phyloP scores from a whole-genome alignment of 2,888 invertebrate genomes.

The Chaetogeoica ovagalla region DNA sequence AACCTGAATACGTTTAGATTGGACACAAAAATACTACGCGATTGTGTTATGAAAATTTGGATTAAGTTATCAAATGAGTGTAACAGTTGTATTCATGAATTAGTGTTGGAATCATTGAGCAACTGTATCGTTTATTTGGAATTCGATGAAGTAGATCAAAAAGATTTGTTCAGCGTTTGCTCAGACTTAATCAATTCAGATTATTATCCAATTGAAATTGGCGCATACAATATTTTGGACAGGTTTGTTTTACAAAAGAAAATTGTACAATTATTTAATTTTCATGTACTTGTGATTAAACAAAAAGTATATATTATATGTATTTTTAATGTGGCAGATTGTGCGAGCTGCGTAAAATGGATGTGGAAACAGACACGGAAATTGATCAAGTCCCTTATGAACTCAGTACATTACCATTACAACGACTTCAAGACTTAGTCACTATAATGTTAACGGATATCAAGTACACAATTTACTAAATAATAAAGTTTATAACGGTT shows the following conservation, averaged over 20 bases:
- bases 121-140: constrained; percentile 51
- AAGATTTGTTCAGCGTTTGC: constrained; percentile 54
- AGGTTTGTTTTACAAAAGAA: constrained; percentile 55
- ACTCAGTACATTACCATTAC: constrained; percentile 24
- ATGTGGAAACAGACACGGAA: constrained; percentile 22
- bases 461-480: constrained; percentile 16
- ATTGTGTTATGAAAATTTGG: constrained; percentile 37
- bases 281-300: background rate
- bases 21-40: constrained; percentile 36
- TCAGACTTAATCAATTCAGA: constrained; percentile 55
- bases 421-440: constrained; percentile 24
- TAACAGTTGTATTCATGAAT: constrained; percentile 32
- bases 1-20: constrained; percentile 19
- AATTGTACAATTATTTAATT: background rate
- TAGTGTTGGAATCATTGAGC: constrained; percentile 53
- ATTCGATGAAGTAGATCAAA: constrained; percentile 46
- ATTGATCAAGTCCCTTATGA: constrained; percentile 38
- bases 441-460: constrained; percentile 11
- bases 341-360: constrained; percentile 22
- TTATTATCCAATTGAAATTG: constrained; percentile 58
- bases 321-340: constrained; percentile 2
- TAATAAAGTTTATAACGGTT: background rate
- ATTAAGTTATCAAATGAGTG: constrained; percentile 15
- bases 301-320: background rate
- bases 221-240: constrained; percentile 56